Base-by-base conservation (phyloP, 2,113 vertebrate species). In the Corythornis madagascariensis region DNA sequence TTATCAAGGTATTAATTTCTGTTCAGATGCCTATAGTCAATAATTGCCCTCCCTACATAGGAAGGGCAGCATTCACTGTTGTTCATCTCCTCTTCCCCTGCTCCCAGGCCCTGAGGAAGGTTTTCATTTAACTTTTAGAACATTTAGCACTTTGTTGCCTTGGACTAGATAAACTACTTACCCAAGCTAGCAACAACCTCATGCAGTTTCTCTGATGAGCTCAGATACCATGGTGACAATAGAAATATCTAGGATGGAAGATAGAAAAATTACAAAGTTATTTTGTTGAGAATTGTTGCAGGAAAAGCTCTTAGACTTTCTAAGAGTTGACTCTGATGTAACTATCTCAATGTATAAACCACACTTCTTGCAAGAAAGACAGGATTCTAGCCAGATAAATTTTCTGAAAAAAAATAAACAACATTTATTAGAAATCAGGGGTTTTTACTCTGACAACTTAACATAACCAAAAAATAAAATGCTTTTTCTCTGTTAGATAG, bases 191-290 rank as follows among this genome's bases (percentile, higher is more conserved):
- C 6, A 16, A 83, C 87, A 91, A 70, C 50, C 50, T 95, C 33
- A 64, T 1, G 2, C 66, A 61, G 74, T 93, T 84, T 87, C 66
- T 90, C 57, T 66, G 57, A 69, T 78, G 59, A 89, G 45, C 29
- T 78, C 82, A 89, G 80, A 61, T 90, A 88, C 88, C 77, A 86
- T 84, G 88, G 66, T 88, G 93, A 92, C 47, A 77, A 28, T 29
- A 88, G 81, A 94, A 92, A 57, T 82, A 90, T 26, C 70, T 86
- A 93, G 63, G 55, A 79, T 70, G 22, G 78, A 82, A 96, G 70
- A 86, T 45, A 92, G 67, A 78, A 26, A 94, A 90, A 89, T 91
- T 31, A 70, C 15, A 7, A 89, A 83, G n/a, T 93, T 83, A 67
- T 79, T 92, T 75, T 45, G 26, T 79, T 84, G 35, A 90, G 70